phyloP scores from a whole-genome alignment of 2,797 vertebrate species.

The Gymnoscopelus braueri region DNA sequence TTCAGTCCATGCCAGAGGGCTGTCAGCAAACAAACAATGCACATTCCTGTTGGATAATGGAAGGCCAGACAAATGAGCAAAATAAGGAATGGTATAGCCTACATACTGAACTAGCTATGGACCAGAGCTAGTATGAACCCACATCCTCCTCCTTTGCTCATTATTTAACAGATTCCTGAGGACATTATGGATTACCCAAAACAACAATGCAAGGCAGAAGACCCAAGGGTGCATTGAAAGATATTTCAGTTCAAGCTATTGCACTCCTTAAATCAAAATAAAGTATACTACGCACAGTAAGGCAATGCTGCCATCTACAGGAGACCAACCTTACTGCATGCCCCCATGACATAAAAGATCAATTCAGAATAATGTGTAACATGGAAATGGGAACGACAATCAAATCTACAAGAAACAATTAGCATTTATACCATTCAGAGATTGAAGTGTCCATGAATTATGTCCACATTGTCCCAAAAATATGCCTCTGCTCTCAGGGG shows the following conservation, averaged over 20 bases:
- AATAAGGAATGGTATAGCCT: background rate
- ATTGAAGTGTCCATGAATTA: background rate
- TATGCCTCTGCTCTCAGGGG: background rate
- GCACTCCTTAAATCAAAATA: slow-evolving; percentile 36
- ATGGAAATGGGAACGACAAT: background rate
- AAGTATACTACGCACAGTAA: slow-evolving; percentile 11
- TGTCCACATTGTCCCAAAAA: background rate
- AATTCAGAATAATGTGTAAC: background rate
- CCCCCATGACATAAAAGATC: background rate
- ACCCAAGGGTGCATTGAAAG: slow-evolving; percentile 1
- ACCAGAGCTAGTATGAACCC: too few species aligned
- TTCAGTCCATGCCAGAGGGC: slow-evolving; percentile 16
- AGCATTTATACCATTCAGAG: slow-evolving; percentile 1
- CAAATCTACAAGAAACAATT: background rate
- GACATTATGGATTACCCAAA: background rate
- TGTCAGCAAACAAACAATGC: slow-evolving; percentile 24
- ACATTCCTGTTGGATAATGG: slow-evolving; percentile 7
- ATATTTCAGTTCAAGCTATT: slow-evolving; percentile 17
- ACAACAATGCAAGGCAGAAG: background rate
- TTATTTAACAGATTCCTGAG: background rate
- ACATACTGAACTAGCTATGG: background rate
- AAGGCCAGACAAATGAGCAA: slow-evolving; percentile 6
- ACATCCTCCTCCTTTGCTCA: background rate
- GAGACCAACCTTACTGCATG: slow-evolving; percentile 27
- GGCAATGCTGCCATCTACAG: slow-evolving; percentile 73